Evolutionary conservation across 2,888 invertebrate species (phyloP), one percentile per base, ranked within the genome.

Genomic region (Melanostoma mellinum): DNA sequence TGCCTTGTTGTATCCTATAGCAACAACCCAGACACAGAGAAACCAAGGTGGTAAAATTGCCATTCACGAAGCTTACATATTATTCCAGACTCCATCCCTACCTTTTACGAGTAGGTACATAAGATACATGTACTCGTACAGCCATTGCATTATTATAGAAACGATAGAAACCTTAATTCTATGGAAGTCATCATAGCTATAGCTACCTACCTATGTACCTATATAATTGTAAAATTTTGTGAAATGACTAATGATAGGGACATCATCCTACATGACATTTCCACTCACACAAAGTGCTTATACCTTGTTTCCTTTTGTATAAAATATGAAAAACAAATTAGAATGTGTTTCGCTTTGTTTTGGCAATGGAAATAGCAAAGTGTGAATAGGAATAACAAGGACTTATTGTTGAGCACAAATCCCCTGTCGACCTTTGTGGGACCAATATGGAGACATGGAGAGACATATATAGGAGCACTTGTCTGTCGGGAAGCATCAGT

Each of bases 301-400:
- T 61, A 46, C 20, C 40, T 67, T 65, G 36, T 32, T 20, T 56
- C 52, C 36, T 42, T 33, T 53, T 44, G 53, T 63, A 36, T 63
- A 36, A 61, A 61, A 61, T 72, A 32, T 52, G 44, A 61, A 67
- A 61, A 72, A 61, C 61, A 61, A 61, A 61, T 72, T 72, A 46
- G 42, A 52, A 50, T 60, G 36, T 60, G 20, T 46, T 58, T 32
- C 10, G 32, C 35, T 67, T 68, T 68, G 55, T 68, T 68, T 68
- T 30, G 63, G 46, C 50, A 63, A 63, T 63, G 48, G 38, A 38
- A 48, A 50, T 36, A 48, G 4, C 6, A 3, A 38, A 55, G 44
- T 42, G 44, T 55, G 20, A 36, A 53, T 67, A 40, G 5, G 44
- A 42, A 46, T 35, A 53, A 67, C n/a, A 35, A 53, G 32, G 33